Percentiles rank a stretch among this genome's conserved stretches.
Evolutionary conservation across 2,888 invertebrate genomes (phyloP).

Genomic region (Spisula solida): DNA sequence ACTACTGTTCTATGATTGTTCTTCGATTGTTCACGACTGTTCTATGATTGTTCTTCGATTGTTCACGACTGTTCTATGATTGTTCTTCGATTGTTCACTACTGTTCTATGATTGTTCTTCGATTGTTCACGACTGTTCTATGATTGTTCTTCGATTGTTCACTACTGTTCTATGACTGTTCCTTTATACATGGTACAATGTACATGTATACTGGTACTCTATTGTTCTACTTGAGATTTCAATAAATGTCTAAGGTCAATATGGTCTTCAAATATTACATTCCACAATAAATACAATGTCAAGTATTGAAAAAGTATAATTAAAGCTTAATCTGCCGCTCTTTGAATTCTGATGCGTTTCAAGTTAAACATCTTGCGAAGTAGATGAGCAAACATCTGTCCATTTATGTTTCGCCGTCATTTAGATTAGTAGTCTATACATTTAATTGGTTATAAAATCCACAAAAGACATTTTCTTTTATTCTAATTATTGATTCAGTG

Average conservation of each 20-base stretch:
- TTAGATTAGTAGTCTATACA: neutral
- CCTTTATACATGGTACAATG: too few species aligned
- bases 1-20: too few species aligned
- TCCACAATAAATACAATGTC: neutral
- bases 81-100: too few species aligned
- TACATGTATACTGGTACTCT: neutral
- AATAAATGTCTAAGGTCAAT: neutral
- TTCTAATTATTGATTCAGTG: conserved; percentile 7
- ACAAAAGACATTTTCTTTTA: neutral
- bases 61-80: too few species aligned
- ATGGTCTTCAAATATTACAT: neutral
- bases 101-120: too few species aligned
- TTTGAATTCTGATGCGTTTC: neutral
- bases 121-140: too few species aligned
- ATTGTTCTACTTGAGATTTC: neutral
- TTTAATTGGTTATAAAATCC: conserved; percentile 9
- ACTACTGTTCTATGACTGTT: too few species aligned
- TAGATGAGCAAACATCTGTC: neutral
- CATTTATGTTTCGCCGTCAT: neutral
- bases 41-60: too few species aligned
- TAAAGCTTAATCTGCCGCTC: neutral
- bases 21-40: too few species aligned
- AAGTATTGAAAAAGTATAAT: neutral
- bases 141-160: too few species aligned
- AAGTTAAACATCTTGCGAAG: neutral